Conservation (phyloP, 2,797 vertebrate species). For the Zenarchopterus dispar region DNA sequence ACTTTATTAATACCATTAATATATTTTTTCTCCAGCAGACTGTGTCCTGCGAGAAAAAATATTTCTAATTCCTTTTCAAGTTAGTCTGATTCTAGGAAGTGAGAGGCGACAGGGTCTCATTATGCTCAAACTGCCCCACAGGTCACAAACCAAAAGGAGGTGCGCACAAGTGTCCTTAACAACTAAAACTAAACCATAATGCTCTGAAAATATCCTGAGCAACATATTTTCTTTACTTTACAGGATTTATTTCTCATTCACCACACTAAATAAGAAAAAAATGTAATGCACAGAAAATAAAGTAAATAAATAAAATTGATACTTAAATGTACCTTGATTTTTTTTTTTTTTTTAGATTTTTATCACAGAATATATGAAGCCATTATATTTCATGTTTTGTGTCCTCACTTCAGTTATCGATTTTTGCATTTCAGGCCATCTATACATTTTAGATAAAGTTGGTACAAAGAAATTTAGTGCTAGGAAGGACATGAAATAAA, state of each 20-base stretch:
- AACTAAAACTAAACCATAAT: conserved; percentile 25
- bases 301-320: background rate
- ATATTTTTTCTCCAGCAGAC: conserved; percentile 60
- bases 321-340: background rate
- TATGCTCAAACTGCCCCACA: conserved; percentile 66
- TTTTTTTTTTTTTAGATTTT: background rate
- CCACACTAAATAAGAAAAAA: background rate
- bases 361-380: background rate
- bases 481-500: too few relatives aligned
- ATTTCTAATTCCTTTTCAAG: conserved; percentile 77
- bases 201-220: background rate
- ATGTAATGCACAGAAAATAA: background rate
- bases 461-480: too few relatives aligned
- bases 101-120: conserved; percentile 66
- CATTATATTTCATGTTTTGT: background rate
- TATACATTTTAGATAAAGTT: background rate
- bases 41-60: conserved; percentile 72
- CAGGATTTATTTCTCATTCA: background rate
- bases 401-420: background rate
- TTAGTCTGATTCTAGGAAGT: conserved; percentile 69
- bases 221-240: too few relatives aligned
- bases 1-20: conserved; percentile 72
- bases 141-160: conserved; percentile 58
- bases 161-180: conserved; percentile 48
- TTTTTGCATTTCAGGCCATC: background rate